Evolutionary conservation across 2,888 invertebrate species (phyloP).

Genomic region (Machimus rusticus): DNA sequence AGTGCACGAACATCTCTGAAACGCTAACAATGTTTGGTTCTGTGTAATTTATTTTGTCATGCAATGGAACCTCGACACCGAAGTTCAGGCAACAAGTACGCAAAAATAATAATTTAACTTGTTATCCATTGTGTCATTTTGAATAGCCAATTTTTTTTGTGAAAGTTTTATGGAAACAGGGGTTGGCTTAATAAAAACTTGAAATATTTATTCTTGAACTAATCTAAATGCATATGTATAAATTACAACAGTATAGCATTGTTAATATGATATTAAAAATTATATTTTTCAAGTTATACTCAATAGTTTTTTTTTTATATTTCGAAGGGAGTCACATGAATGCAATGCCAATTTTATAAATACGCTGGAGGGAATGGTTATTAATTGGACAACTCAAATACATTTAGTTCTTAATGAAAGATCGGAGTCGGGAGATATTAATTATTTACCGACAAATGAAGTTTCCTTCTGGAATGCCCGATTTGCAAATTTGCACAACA

Average conservation of each 20-base stretch:
- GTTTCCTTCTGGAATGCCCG: constrained; percentile 83
- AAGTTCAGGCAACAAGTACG: background rate
- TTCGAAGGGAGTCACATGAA: background rate
- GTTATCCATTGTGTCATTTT: background rate
- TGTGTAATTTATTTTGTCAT: background rate
- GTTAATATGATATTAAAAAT: too few species aligned
- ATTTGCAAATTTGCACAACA: constrained; percentile 81
- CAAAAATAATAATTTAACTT: background rate
- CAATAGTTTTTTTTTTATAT: background rate
- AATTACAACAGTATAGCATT: too few species aligned
- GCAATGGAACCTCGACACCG: background rate
- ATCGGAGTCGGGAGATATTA: constrained; percentile 62
- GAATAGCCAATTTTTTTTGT: background rate
- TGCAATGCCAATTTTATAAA: constrained; percentile 62
- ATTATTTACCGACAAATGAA: constrained; percentile 78
- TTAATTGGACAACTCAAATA: constrained; percentile 87
- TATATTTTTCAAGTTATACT: too few species aligned
- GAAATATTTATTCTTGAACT: background rate
- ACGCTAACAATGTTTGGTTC: background rate
- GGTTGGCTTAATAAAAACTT: background rate
- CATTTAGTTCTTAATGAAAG: constrained; percentile 62
- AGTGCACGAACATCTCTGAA: background rate
- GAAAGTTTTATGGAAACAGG: background rate
- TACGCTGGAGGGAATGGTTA: constrained; percentile 84
- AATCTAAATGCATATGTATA: too few species aligned